Conservation (phyloP, 2,113 vertebrate genomes). For the Artemisiospiza belli region DNA sequence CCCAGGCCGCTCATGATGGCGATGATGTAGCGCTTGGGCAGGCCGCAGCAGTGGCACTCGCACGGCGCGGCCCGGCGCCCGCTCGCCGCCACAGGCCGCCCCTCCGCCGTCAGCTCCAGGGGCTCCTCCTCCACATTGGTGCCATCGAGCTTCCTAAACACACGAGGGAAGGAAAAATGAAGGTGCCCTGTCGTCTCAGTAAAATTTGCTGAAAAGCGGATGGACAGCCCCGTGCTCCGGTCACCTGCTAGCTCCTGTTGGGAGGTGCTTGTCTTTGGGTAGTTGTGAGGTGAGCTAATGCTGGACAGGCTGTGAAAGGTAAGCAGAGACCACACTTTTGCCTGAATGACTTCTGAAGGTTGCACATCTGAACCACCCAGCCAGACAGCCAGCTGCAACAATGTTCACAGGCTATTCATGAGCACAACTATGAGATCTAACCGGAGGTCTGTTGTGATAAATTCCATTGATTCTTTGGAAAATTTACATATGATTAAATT, state of each 20-base stretch:
- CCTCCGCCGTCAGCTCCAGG: conserved; percentile 90
- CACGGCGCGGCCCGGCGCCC: conserved; percentile 54
- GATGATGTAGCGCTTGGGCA: conserved; percentile 96
- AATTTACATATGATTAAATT: background rate
- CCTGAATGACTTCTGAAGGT: background rate
- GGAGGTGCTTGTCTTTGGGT: fast-evolving
- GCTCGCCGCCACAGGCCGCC: conserved; percentile 73
- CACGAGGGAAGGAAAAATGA: background rate
- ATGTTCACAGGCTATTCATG: background rate
- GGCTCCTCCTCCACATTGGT: conserved; percentile 79
- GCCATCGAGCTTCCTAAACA: conserved; percentile 88
- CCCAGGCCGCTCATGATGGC: conserved; percentile 95
- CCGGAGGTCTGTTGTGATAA: background rate
- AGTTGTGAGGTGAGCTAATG: background rate
- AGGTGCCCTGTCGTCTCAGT: background rate
- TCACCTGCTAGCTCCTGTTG: background rate
- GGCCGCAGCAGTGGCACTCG: conserved; percentile 86
- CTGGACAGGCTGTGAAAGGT: background rate
- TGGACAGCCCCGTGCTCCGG: fast-evolving
- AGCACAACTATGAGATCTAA: background rate
- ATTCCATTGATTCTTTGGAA: background rate
- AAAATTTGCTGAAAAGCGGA: background rate
- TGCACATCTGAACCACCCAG: background rate
- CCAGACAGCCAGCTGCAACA: background rate
- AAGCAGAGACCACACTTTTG: no score